Percentiles rank a stretch among this genome's conserved stretches.
Conservation (phyloP, 2,888 invertebrate species). For the Agrotis segetum region DNA sequence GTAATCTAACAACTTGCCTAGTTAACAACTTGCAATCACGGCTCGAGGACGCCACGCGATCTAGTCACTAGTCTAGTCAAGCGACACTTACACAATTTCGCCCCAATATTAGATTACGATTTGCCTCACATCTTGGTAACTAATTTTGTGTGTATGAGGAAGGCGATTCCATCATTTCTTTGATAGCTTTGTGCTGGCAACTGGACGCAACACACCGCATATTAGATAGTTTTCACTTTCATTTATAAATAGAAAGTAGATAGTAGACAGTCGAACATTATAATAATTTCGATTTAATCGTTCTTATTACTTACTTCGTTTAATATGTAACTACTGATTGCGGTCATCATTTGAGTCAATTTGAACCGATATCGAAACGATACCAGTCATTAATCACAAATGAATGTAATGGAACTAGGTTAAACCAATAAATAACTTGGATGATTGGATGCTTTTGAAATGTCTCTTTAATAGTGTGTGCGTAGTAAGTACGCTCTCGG, state of each 20-base stretch:
- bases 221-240: constrained; percentile 55
- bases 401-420: constrained; percentile 56
- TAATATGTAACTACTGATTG: constrained; percentile 37
- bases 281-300: constrained; percentile 39
- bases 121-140: constrained; percentile 18
- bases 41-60: constrained; percentile 64
- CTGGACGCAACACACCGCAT: constrained; percentile 1
- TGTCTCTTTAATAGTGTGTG: constrained; percentile 53
- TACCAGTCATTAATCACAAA: constrained; percentile 61
- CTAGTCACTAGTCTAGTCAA: constrained; percentile 56
- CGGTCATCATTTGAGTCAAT: constrained; percentile 40
- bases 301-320: constrained; percentile 29
- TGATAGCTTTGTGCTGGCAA: neutral
- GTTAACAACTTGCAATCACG: constrained; percentile 70
- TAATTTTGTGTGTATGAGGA: neutral
- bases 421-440: constrained; percentile 59
- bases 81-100: constrained; percentile 54
- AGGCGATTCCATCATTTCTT: neutral
- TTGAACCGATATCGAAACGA: constrained; percentile 45
- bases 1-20: constrained; percentile 67
- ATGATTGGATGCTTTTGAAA: constrained; percentile 56
- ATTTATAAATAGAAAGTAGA: constrained; percentile 57
- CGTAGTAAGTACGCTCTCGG: constrained; percentile 62
- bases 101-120: constrained; percentile 45
- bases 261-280: constrained; percentile 13